Conservation (phyloP, 2,888 invertebrate species). For the Zelleria hepariella region DNA sequence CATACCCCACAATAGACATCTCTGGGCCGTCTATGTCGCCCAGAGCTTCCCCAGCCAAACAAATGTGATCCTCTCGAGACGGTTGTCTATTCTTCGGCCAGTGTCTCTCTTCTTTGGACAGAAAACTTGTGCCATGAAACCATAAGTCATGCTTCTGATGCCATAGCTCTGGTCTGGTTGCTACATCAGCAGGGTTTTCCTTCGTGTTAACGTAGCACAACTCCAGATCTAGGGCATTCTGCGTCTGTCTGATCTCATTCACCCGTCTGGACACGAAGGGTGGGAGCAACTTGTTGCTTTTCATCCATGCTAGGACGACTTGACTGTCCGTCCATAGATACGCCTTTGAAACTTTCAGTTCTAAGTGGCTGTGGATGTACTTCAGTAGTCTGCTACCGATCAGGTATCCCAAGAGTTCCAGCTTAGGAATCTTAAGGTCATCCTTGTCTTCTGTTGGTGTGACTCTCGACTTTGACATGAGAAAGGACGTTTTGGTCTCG, state of each 20-base stretch:
- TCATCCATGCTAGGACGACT: slow-evolving; percentile 7
- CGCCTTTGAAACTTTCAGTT: neutral
- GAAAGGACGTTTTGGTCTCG: neutral
- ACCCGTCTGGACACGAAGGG: slow-evolving; percentile 14
- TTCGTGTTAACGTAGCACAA: slow-evolving; percentile 3
- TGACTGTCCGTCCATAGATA: neutral
- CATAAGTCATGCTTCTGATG: slow-evolving; percentile 3
- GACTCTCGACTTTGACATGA: too few species aligned
- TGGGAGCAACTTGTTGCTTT: slow-evolving; percentile 11
- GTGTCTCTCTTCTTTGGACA: too few species aligned
- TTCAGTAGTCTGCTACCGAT: neutral
- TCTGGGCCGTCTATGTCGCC: neutral
- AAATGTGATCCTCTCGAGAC: too few species aligned
- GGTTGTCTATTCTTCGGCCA: too few species aligned
- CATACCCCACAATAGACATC: neutral
- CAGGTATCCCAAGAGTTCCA: too few species aligned
- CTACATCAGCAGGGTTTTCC: slow-evolving; percentile 11
- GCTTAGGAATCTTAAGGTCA: too few species aligned
- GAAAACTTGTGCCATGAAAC: too few species aligned
- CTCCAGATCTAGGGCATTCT: neutral
- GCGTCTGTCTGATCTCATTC: slow-evolving; percentile 13
- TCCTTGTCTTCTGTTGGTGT: too few species aligned
- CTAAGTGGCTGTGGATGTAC: slow-evolving; percentile 1
- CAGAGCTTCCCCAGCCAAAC: neutral
- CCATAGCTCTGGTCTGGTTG: slow-evolving; percentile 9